These are phyloP conservation scores for Trididemnum nubilum DNA, from an alignment of 23 tunicate genomes.

Conservation along the genomic window DNA sequence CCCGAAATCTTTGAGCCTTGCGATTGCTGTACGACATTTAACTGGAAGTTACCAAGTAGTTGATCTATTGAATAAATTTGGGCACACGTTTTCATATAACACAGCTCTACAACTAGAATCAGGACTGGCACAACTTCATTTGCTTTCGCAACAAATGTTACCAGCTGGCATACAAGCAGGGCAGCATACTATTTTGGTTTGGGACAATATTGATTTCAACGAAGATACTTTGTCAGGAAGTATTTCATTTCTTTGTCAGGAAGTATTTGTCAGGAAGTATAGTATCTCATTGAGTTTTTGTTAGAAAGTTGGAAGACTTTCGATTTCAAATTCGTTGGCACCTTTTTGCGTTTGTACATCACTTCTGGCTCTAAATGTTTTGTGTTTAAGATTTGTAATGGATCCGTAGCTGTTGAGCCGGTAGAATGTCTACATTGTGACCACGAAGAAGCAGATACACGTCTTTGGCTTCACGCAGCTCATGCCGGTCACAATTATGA, in stretches of 20 bases:
- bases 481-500: background rate
- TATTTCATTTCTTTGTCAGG: background rate
- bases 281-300: background rate
- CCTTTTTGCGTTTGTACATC: background rate
- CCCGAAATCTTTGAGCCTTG: conserved; percentile 6
- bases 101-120: background rate
- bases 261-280: background rate
- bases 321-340: background rate
- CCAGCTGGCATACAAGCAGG: background rate
- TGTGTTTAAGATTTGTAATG: background rate
- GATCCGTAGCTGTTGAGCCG: background rate
- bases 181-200: background rate
- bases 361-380: background rate
- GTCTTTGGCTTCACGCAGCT: conserved; percentile 3
- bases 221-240: background rate
- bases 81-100: background rate
- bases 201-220: conserved; percentile 11
- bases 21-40: background rate
- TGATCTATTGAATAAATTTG: background rate
- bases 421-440: background rate
- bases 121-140: background rate
- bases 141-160: background rate
- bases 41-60: background rate
- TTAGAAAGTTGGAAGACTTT: background rate
- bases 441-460: conserved; percentile 27